These are phyloP conservation scores for Anaspis maculata DNA, from an alignment of 2,888 invertebrate species.

Conservation along the genomic window DNA sequence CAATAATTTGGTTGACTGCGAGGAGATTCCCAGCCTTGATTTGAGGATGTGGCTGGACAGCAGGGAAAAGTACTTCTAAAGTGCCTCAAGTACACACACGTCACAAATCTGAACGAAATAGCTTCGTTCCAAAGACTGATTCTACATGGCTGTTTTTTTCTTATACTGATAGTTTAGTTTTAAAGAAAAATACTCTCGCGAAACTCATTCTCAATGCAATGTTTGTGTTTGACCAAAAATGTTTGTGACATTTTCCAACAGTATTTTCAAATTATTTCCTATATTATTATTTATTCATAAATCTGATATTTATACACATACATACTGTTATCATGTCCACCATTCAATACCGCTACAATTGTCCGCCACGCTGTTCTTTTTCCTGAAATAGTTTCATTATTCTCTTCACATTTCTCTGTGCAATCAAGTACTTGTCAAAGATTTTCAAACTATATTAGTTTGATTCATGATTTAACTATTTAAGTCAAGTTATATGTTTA, in stretches of 20 bases:
- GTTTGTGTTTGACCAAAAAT: too few relatives aligned
- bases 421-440: neutral
- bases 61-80: slow-evolving; percentile 9
- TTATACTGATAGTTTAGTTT: slow-evolving; percentile 7
- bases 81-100: slow-evolving; percentile 9
- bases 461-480: too few relatives aligned
- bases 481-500: too few relatives aligned
- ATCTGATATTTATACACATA: too few relatives aligned
- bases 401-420: too few relatives aligned
- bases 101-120: too few relatives aligned
- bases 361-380: too few relatives aligned
- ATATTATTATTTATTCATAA: neutral
- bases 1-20: slow-evolving; percentile 16
- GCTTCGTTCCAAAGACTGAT: slow-evolving; percentile 14
- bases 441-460: slow-evolving; percentile 10
- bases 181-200: slow-evolving; percentile 5
- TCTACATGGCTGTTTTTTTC: slow-evolving; percentile 12
- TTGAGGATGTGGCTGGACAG: slow-evolving; percentile 44
- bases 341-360: too few relatives aligned
- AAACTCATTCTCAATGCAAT: too few relatives aligned
- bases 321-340: too few relatives aligned
- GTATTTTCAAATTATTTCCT: neutral
- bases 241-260: neutral
- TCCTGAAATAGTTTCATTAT: too few relatives aligned
- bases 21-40: slow-evolving; percentile 45